Conservation (phyloP, 2,113 vertebrate genomes). For the Anas platyrhynchos region DNA sequence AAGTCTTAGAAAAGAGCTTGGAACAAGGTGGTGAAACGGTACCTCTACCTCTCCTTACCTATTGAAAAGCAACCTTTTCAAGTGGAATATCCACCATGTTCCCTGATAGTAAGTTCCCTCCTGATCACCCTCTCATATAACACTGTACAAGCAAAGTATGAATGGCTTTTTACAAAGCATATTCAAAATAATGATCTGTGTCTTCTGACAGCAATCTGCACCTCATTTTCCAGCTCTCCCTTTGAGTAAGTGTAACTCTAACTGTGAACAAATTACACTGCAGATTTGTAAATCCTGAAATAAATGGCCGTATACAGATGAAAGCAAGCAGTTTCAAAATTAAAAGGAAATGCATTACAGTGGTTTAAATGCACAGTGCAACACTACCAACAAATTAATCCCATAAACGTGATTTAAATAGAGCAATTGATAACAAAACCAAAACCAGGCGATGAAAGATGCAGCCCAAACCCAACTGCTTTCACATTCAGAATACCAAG, state of each 20-base stretch:
- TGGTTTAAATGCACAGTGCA: not conserved
- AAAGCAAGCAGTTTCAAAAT: not conserved
- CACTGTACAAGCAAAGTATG: not conserved
- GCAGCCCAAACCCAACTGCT: not conserved
- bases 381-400: not conserved
- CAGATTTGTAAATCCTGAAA: slow-evolving; percentile 40
- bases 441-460: not conserved
- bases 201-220: not conserved
- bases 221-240: not conserved
- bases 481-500: not conserved
- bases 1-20: not conserved
- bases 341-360: not conserved
- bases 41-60: not conserved
- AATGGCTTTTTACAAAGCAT: not conserved
- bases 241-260: not conserved
- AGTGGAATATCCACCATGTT: not conserved
- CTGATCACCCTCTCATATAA: not conserved
- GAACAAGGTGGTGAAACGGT: not conserved
- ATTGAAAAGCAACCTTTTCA: not conserved
- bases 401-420: not conserved
- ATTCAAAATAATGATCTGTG: not conserved
- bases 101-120: not conserved
- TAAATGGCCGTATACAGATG: not conserved
- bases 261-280: slow-evolving; percentile 19
- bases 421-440: not conserved